Base-by-base conservation (phyloP, 2,113 vertebrate species). In the Anseranas semipalmata region DNA sequence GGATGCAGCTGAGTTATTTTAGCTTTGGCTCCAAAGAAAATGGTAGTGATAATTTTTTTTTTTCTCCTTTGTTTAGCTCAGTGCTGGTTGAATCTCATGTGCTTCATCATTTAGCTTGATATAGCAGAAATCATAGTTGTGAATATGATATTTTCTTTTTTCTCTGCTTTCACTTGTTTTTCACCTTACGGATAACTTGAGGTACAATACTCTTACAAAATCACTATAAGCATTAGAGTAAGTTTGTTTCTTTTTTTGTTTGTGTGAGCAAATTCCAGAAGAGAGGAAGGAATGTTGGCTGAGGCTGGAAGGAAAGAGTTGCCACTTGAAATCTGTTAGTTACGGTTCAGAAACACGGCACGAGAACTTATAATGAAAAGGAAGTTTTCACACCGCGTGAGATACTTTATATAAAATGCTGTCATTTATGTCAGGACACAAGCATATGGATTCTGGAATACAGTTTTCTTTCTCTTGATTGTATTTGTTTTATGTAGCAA, bases 111-210 rank as follows among this genome's bases (percentile, higher is more conserved):
- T 27, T 3, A 75, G 5, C 10, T 79, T 65, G 10, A 15, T 28
- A 4, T 17, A 41, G 28, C 9, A 37, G 33, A 74, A 76, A 56
- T 56, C 5, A 43, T 24, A 48, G 46, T 33, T 87, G 6, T 9
- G 45, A 55, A 67, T 59, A 20, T 1, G 1, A 14, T 1, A 0
- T 15, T 73, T 60, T 33, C 0, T 33, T 32, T 37, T 55, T 35
- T 53, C n/a, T 55, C 12, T 66, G 5, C 12, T 80, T 80, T 90
- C 10, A 18, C 32, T 85, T 33, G 2, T 60, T 85, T 70, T 7
- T 27, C 9, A 11, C 10, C 4, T 76, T 66, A 24, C 15, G 5
- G 33, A 10, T 33, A 52, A 50, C 28, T 24, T 59, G 32, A 76
- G 35, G 59, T 62, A 39, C n/a, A 43, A 3, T 50, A 12, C 9